phyloP scores from a whole-genome alignment of 2,888 invertebrate genomes.

The Sialis fuliginosa region DNA sequence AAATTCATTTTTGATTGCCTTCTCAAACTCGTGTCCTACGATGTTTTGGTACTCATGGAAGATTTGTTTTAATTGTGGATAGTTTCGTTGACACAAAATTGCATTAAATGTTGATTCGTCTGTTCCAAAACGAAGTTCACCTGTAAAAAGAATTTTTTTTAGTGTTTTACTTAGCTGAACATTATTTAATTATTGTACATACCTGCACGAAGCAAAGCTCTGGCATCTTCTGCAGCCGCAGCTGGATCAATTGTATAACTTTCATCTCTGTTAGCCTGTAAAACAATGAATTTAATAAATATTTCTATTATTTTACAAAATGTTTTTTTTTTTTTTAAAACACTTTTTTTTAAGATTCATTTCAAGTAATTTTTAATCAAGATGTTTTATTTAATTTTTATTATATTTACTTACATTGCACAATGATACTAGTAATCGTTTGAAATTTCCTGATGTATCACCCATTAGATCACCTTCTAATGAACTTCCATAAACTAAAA shows the following conservation, averaged over 20 bases:
- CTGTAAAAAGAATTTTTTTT: constrained; percentile 17
- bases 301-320: not conserved
- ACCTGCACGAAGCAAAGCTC: constrained; percentile 62
- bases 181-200: constrained; percentile 17
- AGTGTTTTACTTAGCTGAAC: not conserved
- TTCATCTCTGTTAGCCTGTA: constrained; percentile 62
- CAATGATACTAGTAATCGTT: constrained; percentile 71
- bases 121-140: constrained; percentile 50
- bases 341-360: too few relatives aligned
- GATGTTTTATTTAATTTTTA: not conserved
- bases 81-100: constrained; percentile 63
- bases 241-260: constrained; percentile 51
- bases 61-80: constrained; percentile 37
- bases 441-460: constrained; percentile 86
- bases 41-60: constrained; percentile 51
- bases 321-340: too few relatives aligned
- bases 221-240: constrained; percentile 64
- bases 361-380: not conserved
- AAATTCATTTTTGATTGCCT: constrained; percentile 67
- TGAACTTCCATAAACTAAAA: constrained; percentile 56
- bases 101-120: constrained; percentile 77
- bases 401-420: constrained; percentile 45
- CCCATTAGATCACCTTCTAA: constrained; percentile 68
- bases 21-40: constrained; percentile 63
- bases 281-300: constrained; percentile 8